Percentiles rank a stretch among this genome's conserved stretches.
phyloP scores from a whole-genome alignment of 2,113 vertebrate genomes.

The Tretioscincus oriximinensis region DNA sequence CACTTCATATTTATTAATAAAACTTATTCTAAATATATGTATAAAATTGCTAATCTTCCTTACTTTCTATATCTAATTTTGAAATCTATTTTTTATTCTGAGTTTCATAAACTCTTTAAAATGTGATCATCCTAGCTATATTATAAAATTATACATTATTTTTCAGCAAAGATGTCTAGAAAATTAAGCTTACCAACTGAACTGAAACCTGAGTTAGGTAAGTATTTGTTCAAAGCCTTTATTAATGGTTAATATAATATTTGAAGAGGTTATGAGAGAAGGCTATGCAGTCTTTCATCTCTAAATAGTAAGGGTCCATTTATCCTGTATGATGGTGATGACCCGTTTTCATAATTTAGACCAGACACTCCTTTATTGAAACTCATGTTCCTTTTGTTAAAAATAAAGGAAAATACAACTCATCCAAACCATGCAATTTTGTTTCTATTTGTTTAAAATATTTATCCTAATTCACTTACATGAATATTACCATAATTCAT shows the following conservation, averaged over 20 bases:
- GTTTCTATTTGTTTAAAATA: not conserved
- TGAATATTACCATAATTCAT: not conserved
- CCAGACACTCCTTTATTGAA: not conserved
- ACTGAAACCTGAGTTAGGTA: slow-evolving; percentile 99
- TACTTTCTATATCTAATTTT: slow-evolving; percentile 22
- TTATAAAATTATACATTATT: slow-evolving; percentile 93
- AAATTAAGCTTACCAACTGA: slow-evolving; percentile 99
- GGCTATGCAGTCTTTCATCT: not conserved
- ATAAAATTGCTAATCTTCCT: slow-evolving; percentile 6
- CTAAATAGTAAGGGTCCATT: slow-evolving; percentile 3
- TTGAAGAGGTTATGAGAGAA: not conserved
- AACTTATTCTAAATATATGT: slow-evolving; percentile 12
- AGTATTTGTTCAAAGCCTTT: slow-evolving; percentile 73
- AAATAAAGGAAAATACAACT: not conserved
- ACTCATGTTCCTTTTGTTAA: not conserved
- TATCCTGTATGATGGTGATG: not conserved
- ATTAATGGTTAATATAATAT: slow-evolving; percentile 44
- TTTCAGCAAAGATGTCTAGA: slow-evolving; percentile 99
- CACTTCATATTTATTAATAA: slow-evolving; percentile 7
- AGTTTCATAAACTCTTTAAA: slow-evolving; percentile 18
- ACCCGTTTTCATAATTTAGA: not conserved
- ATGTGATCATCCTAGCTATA: slow-evolving; percentile 66
- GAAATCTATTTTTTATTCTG: slow-evolving; percentile 12
- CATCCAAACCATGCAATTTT: slow-evolving; percentile 1
- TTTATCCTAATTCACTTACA: no score